phyloP scores from a whole-genome alignment of 2,797 vertebrate genomes.

The Enteromius treurensis region DNA sequence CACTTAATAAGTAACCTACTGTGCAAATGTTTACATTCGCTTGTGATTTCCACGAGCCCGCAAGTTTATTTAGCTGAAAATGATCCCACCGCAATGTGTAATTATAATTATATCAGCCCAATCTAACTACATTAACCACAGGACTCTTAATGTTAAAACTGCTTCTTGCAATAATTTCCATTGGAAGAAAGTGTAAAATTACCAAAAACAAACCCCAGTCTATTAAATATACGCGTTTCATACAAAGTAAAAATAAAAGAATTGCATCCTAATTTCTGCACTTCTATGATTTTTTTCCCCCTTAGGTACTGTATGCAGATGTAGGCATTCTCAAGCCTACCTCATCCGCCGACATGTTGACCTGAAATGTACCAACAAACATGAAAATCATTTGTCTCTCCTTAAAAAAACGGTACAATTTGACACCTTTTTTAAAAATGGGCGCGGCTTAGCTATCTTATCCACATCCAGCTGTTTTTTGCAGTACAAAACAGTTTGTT shows the following conservation, averaged over 20 bases:
- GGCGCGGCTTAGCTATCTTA: no score
- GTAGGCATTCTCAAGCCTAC: not conserved
- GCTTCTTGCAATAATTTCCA: not conserved
- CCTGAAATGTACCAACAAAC: not conserved
- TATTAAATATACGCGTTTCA: not conserved
- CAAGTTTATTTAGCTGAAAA: conserved; percentile 18
- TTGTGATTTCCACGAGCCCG: conserved; percentile 14
- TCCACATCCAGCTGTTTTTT: no score
- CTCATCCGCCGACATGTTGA: not conserved
- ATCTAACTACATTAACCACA: conserved; percentile 9
- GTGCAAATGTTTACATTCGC: conserved; percentile 19
- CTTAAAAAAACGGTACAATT: not conserved
- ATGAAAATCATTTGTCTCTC: not conserved
- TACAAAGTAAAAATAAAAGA: not conserved
- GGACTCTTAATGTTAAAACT: conserved; percentile 1
- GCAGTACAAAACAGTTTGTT: no score
- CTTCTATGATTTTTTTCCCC: not conserved
- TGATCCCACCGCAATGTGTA: conserved; percentile 7
- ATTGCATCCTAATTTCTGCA: not conserved
- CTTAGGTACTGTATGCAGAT: not conserved
- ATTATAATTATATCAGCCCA: conserved; percentile 25
- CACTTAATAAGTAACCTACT: conserved; percentile 28
- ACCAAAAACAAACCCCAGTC: conserved; percentile 5
- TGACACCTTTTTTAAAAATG: not conserved
- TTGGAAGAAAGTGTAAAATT: not conserved